Percentiles rank a stretch among this genome's conserved stretches.
Evolutionary conservation across 92 coral and sea anemone genomes (phyloP).

Genomic region (Muricea muricata): DNA sequence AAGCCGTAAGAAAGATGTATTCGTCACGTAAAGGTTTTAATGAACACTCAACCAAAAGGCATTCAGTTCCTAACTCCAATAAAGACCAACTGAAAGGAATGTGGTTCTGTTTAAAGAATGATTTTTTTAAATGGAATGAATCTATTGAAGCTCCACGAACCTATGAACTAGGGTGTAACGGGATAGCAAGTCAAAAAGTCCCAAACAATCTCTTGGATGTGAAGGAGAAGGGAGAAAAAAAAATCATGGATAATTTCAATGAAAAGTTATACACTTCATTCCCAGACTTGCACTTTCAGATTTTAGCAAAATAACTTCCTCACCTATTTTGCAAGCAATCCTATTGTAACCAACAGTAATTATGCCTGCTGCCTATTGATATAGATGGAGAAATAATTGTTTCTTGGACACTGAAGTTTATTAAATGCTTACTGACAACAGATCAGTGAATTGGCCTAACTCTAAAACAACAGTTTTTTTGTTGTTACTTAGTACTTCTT

Average conservation of each 20-base stretch:
- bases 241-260: conserved; percentile 1
- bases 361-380: background rate
- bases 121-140: conserved; percentile 3
- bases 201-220: conserved; percentile 6
- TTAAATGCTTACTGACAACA: no score
- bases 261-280: conserved; percentile 23
- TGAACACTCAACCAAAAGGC: conserved; percentile 51
- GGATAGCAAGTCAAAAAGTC: conserved; percentile 2
- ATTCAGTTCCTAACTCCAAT: conserved; percentile 47
- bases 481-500: no score
- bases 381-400: no score
- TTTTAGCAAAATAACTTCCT: background rate
- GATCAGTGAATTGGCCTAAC: no score
- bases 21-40: conserved; percentile 42
- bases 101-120: conserved; percentile 62
- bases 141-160: background rate
- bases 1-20: conserved; percentile 41
- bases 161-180: conserved; percentile 9
- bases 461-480: no score
- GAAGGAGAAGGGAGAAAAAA: conserved; percentile 2
- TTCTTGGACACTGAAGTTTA: no score
- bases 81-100: conserved; percentile 61
- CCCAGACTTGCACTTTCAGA: conserved; percentile 20
- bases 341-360: background rate
- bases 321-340: background rate